Percentiles rank a stretch among this genome's conserved stretches.
Conservation (phyloP, 2,797 vertebrate genomes). For the Poecile montanus region DNA sequence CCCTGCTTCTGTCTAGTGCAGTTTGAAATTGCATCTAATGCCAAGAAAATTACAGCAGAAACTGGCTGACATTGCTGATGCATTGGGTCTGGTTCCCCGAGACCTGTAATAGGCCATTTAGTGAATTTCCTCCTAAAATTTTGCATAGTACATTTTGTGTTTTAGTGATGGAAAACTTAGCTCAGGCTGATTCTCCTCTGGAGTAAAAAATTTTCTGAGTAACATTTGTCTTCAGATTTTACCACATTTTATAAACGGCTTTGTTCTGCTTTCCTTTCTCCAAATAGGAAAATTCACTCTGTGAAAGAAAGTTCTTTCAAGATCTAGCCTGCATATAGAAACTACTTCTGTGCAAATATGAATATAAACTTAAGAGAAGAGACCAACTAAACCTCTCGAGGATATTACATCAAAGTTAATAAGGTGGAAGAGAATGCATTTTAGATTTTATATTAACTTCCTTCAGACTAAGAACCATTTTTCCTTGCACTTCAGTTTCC, state of each 20-base stretch:
- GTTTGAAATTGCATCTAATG: background rate
- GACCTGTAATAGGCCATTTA: background rate
- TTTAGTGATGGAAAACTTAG: background rate
- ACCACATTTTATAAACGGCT: background rate
- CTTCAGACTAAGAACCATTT: constrained; percentile 30
- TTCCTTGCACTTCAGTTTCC: constrained; percentile 35
- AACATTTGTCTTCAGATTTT: background rate
- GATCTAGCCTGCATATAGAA: background rate
- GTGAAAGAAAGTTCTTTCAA: constrained; percentile 17
- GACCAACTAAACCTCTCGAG: background rate
- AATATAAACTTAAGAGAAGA: constrained; percentile 3
- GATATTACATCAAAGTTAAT: constrained; percentile 49
- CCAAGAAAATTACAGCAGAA: background rate
- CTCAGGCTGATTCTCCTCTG: background rate
- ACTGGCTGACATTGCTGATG: background rate
- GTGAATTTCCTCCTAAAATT: background rate
- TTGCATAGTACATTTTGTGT: background rate
- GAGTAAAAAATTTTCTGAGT: background rate
- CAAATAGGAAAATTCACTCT: background rate
- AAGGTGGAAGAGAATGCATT: constrained; percentile 41
- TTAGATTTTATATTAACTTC: constrained; percentile 62
- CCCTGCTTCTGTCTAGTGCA: background rate
- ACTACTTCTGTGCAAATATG: constrained; percentile 1
- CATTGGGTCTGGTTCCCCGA: rapidly evolving
- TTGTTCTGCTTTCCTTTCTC: constrained; percentile 21